Conservation (phyloP, 2,888 invertebrate genomes). For the Leucoptera coffeella region DNA sequence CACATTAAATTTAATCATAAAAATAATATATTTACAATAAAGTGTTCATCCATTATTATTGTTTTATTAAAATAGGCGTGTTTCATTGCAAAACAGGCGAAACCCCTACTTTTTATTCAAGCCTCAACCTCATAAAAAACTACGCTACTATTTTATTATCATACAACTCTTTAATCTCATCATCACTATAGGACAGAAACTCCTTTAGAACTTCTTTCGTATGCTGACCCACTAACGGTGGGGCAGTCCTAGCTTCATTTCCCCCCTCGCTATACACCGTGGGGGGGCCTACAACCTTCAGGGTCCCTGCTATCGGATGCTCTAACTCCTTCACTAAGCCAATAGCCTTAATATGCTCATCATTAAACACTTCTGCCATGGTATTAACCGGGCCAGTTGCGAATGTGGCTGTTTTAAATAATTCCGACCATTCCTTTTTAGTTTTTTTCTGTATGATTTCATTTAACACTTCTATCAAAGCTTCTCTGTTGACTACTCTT, state of each 20-base stretch:
- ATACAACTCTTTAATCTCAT: conserved; percentile 53
- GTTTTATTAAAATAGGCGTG: no score
- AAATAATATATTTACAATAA: no score
- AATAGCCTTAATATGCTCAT: conserved; percentile 75
- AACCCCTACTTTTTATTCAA: no score
- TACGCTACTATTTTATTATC: conserved; percentile 26
- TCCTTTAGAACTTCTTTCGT: conserved; percentile 69
- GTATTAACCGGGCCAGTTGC: conserved; percentile 89
- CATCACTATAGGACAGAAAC: conserved; percentile 57
- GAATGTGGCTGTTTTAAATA: conserved; percentile 69
- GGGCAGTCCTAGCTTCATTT: conserved; percentile 65
- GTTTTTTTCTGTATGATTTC: conserved; percentile 54
- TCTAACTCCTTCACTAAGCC: conserved; percentile 65
- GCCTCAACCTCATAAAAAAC: no score
- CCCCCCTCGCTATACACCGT: conserved; percentile 71
- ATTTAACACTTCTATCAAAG: conserved; percentile 58
- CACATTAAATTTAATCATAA: no score
- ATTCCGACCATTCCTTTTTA: conserved; percentile 66
- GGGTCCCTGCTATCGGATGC: conserved; percentile 62
- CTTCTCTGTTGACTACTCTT: conserved; percentile 70
- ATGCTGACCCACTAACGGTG: conserved; percentile 85
- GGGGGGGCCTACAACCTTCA: conserved; percentile 82
- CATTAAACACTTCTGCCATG: conserved; percentile 78
- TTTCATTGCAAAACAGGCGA: no score
- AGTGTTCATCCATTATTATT: no score